phyloP scores from a whole-genome alignment of 2,113 vertebrate genomes.

The Narcine bancroftii region DNA sequence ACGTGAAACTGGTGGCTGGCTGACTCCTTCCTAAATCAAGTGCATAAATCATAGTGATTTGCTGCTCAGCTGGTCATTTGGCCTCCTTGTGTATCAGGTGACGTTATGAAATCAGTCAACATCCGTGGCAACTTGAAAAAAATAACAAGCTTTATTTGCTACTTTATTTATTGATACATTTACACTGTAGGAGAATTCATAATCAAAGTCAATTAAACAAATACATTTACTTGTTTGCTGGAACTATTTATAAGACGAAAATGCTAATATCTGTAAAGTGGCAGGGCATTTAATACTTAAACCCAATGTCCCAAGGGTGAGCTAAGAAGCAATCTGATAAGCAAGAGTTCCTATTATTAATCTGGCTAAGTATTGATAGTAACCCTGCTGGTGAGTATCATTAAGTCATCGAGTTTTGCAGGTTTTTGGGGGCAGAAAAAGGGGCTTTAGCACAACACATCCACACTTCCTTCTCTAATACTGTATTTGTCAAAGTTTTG shows the following conservation, averaged over 20 bases:
- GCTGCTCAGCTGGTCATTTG: background rate
- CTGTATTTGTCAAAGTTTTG: too few relatives aligned
- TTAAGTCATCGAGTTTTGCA: too few relatives aligned
- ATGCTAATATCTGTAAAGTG: background rate
- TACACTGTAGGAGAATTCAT: background rate
- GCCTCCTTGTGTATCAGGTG: background rate
- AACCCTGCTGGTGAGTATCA: background rate
- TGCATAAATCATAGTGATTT: background rate
- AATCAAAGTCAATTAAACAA: background rate
- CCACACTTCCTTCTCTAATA: too few relatives aligned
- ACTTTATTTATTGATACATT: background rate
- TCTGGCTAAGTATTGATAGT: background rate
- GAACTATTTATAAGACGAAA: background rate
- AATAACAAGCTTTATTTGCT: background rate
- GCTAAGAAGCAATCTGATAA: background rate
- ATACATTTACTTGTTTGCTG: background rate
- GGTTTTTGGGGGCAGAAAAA: too few relatives aligned
- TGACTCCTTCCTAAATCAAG: background rate
- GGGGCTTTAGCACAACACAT: too few relatives aligned
- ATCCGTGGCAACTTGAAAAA: background rate
- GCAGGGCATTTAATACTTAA: background rate
- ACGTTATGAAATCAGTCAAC: background rate
- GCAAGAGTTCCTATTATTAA: background rate
- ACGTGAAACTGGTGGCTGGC: background rate
- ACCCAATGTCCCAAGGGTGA: background rate